Percentiles rank a stretch among this genome's conserved stretches.
Evolutionary conservation across 1,140 invertebrate genomes (phyloP).

Genomic region (Gonatopus flavifemur): DNA sequence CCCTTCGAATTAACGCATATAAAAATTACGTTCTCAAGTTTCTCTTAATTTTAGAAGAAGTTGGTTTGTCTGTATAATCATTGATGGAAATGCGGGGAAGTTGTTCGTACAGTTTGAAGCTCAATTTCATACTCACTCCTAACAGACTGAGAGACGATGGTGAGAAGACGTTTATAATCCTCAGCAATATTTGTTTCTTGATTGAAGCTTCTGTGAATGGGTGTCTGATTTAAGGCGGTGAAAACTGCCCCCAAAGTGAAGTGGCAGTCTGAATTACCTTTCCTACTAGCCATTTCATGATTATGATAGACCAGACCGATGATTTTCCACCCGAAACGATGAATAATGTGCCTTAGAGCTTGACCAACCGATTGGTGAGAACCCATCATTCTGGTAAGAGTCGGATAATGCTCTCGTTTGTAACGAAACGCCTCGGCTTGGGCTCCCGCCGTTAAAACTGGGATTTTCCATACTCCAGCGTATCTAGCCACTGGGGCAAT

Average conservation of each 20-base stretch:
- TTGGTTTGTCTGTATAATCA: too few species aligned
- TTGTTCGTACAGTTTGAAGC: too few species aligned
- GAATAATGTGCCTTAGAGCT: slow-evolving; percentile 69
- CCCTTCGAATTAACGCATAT: too few species aligned
- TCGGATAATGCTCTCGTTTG: slow-evolving; percentile 70
- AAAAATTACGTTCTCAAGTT: too few species aligned
- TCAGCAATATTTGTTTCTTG: slow-evolving; percentile 55
- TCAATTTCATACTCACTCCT: slow-evolving; percentile 86
- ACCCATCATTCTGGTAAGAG: slow-evolving; percentile 84
- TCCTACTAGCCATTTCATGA: slow-evolving; percentile 57
- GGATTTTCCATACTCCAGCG: slow-evolving; percentile 83
- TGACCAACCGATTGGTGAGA: slow-evolving; percentile 75
- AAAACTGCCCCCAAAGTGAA: slow-evolving; percentile 72
- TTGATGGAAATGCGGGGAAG: too few species aligned
- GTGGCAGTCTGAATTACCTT: slow-evolving; percentile 73
- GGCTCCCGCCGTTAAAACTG: slow-evolving; percentile 82
- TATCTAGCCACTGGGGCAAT: slow-evolving; percentile 88
- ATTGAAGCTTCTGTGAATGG: slow-evolving; percentile 67
- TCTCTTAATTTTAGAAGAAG: too few species aligned
- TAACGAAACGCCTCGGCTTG: slow-evolving; percentile 78
- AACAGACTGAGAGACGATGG: slow-evolving; percentile 66
- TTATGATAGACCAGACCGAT: slow-evolving; percentile 74
- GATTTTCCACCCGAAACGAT: slow-evolving; percentile 72
- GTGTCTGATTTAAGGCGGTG: slow-evolving; percentile 63
- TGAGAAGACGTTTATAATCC: slow-evolving; percentile 67